Base-by-base conservation (phyloP, 2,113 vertebrate species). In the Campylomormyrus numenius region DNA sequence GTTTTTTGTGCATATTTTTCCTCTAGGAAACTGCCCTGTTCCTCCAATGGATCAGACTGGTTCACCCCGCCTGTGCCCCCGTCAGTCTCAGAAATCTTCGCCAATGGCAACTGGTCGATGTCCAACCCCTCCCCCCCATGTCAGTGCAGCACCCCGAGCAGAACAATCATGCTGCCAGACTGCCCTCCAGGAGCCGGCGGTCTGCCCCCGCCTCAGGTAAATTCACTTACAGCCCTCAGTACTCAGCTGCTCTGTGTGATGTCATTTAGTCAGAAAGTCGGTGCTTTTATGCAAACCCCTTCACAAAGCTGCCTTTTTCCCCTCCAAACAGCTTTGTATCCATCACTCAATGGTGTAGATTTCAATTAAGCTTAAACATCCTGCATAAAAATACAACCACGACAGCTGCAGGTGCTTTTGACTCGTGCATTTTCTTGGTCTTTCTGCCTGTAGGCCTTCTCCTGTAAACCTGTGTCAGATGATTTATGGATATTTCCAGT, bases 31-130 rank as follows among this genome's bases (percentile, higher is more conserved):
- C 90, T 95, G 0, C 95, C 95, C 0, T 96, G 96, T 90, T 91
- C 90, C 6, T 24, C 93, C 0, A 85, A 56, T 21, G 91, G 88
- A 1, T 94, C 94, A 21, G 91, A 96, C n/a, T 99, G 98, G 98
- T 94, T 94, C 31, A 97, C 96, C 0, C 93, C 96, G 10, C 27
- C 95, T 0, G 97, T 98, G 3, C 95, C 97, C 66, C 95, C 96
- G 42, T 95, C 95, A 0, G 92, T 99, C 88, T 31, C 21, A 13
- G 96, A 98, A 86, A 95, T 98, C 90, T 97, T 99, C 92, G 92
- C 94, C 74, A 96, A 97, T 0, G 97, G 98, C 39, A 99, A 98
- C 93, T 99, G 98, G 98, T 97, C 94, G 42, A 97, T 99, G 97
- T 93, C 97, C 89, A 97, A 98, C 93, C 98, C 98, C 42, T 99